These are phyloP conservation scores for Percina caprodes DNA, from an alignment of 2,113 vertebrate genomes.

Conservation along the genomic window DNA sequence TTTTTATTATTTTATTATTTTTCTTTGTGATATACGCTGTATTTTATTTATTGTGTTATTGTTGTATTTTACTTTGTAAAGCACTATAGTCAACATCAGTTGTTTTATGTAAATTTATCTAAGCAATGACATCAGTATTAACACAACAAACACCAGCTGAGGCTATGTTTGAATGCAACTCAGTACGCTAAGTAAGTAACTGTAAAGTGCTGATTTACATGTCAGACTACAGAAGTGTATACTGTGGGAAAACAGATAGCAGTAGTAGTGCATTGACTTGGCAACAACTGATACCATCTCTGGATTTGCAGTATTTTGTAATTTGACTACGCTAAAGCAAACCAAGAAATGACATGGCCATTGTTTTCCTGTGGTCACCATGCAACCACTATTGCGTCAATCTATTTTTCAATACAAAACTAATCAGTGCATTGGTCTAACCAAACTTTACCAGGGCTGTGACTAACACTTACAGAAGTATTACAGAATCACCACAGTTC, in stretches of 20 bases:
- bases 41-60: too few relatives aligned
- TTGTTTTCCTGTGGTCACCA: neutral
- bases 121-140: neutral
- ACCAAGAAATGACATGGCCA: neutral
- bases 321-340: neutral
- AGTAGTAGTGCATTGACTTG: neutral
- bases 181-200: conserved; percentile 1
- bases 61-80: too few relatives aligned
- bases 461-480: neutral
- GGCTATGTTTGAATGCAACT: conserved; percentile 11
- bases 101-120: too few relatives aligned
- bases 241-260: neutral
- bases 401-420: neutral
- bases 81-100: too few relatives aligned
- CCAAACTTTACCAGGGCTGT: neutral
- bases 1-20: too few relatives aligned
- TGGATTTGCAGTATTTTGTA: neutral
- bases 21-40: too few relatives aligned
- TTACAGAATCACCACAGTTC: neutral
- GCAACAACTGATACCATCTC: neutral
- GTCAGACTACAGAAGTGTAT: neutral
- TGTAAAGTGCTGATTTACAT: conserved; percentile 10
- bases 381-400: too few relatives aligned
- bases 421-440: neutral
- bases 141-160: conserved; percentile 47